phyloP scores from a whole-genome alignment of 2,113 vertebrate species.

The Oryctolagus cuniculus region DNA sequence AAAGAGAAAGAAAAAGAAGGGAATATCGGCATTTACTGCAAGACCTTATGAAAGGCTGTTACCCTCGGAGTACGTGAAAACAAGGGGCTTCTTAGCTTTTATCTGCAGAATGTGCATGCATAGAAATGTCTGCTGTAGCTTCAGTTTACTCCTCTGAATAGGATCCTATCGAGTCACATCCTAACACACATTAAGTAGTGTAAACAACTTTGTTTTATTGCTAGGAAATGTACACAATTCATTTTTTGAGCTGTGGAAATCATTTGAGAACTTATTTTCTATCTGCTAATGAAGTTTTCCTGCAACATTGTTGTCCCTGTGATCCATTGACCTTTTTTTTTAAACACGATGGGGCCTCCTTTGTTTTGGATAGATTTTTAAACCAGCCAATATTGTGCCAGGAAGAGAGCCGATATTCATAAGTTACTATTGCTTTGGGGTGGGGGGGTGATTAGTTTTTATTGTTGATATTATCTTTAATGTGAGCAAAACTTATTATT shows the following conservation, averaged over 20 bases:
- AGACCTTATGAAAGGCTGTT: background rate
- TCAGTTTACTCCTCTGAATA: background rate
- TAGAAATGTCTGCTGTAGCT: background rate
- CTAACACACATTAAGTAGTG: background rate
- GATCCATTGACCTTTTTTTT: background rate
- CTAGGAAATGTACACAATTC: background rate
- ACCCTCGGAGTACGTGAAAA: background rate
- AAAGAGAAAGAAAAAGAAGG: background rate
- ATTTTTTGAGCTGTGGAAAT: background rate
- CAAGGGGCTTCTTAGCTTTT: background rate
- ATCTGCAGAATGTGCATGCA: background rate
- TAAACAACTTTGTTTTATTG: background rate
- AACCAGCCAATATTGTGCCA: background rate
- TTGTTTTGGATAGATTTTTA: background rate
- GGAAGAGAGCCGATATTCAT: background rate
- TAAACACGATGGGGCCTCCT: background rate
- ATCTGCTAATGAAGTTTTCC: background rate
- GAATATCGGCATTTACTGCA: conserved; percentile 13
- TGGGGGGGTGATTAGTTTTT: background rate
- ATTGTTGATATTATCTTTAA: background rate
- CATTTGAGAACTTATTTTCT: background rate
- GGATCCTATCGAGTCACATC: background rate
- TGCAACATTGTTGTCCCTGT: background rate
- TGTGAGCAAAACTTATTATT: background rate
- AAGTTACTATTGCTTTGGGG: background rate